Evolutionary conservation across 92 coral and sea anemone genomes (phyloP).

Genomic region (Paramuricea clavata): DNA sequence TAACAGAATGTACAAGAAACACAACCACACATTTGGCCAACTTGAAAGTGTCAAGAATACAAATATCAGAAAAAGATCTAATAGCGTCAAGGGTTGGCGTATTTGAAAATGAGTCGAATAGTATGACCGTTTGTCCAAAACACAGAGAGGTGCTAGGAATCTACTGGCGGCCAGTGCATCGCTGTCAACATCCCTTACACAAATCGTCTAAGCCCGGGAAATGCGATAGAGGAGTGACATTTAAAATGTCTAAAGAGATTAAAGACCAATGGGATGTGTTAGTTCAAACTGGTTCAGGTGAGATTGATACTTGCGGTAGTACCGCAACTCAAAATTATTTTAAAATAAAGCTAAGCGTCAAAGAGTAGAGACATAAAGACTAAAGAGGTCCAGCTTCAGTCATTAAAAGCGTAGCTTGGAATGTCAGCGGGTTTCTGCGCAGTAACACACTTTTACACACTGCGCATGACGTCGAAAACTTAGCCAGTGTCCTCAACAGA

Average conservation of each 20-base stretch:
- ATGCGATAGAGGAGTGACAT: constrained; percentile 9
- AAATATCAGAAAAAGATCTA: constrained; percentile 20
- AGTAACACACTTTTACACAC: no score
- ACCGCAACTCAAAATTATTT: no score
- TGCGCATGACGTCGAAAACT: no score
- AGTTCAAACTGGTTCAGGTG: constrained; percentile 16
- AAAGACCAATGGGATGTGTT: constrained; percentile 36
- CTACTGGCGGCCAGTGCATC: constrained; percentile 49
- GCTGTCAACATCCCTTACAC: constrained; percentile 29
- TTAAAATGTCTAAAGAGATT: neutral
- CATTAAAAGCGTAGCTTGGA: no score
- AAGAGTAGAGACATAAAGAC: no score
- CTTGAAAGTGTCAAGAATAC: constrained; percentile 10
- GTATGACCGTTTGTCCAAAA: constrained; percentile 28
- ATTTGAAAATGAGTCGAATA: constrained; percentile 1
- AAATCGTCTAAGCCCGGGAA: constrained; percentile 7
- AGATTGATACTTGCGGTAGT: neutral
- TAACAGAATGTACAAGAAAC: constrained; percentile 6
- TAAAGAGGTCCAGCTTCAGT: no score
- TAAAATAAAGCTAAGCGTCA: no score
- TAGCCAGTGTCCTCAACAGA: no score
- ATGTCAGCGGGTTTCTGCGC: no score
- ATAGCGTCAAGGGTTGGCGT: neutral
- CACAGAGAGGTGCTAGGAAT: constrained; percentile 35
- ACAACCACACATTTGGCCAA: constrained; percentile 8